Base-by-base conservation (phyloP, 92 coral and sea anemone genomes). In the Blastomussa wellsi region DNA sequence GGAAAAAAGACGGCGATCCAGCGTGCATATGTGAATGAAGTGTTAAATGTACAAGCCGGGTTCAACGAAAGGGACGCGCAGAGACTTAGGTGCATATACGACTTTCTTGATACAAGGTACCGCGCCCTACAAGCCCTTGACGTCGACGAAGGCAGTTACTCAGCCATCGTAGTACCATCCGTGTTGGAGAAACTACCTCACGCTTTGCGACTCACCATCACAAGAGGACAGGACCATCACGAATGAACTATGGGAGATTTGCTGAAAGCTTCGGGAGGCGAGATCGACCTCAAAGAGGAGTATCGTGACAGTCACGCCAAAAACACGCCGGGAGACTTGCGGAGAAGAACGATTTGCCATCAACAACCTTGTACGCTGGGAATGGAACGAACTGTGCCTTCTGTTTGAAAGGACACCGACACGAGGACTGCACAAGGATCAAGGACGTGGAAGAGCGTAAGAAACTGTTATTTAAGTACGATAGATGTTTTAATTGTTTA, bases 311-410 rank as follows among this genome's bases (percentile, higher is more conserved):
- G 83, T n/a, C 74, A 65, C 73, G 29, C 15, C 31, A 77, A 17
- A n/a, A 31, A 1, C 7, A 20, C 37, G 2, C 44, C 31, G 11
- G 38, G 72, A 24, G 73, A 62, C 55, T 22, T 17, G 29, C 14
- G 7, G 70, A 57, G 5, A 38, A 78, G 71, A 33, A 28, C 42
- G 48, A 11, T 74, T 47, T 37, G 19, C 75, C 75, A 15, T 33
- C 42, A 33, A 74, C 70, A 33, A 77, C 69, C 1, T 35, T 85
- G 83, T 2, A 48, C 70, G 22, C 80, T 3, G 72, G 79, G 53
- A 79, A 77, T 9, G 72, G 78, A 55, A 82, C 32, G 75, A 83
- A 86, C 84, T 90, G 90, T 86, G 90, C 93, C 15, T 86, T 90
- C 33, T 86, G 90, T 36, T 44, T 86, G 28, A 66, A 67, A 60